phyloP scores from a whole-genome alignment of 2,888 invertebrate species.

The Campoletis raptor region DNA sequence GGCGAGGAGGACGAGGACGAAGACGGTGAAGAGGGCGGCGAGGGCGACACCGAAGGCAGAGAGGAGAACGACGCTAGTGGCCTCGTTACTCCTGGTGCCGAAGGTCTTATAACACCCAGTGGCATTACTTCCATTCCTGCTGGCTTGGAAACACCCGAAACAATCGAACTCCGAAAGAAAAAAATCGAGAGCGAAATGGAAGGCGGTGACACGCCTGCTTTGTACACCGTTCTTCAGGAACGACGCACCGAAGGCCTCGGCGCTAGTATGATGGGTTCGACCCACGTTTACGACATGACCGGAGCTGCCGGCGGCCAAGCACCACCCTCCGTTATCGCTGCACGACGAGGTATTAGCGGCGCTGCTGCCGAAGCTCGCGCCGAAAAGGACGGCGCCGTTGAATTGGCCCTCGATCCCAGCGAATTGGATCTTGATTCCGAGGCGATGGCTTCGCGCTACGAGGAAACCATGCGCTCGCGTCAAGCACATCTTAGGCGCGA shows the following conservation, averaged over 20 bases:
- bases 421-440: slow-evolving; percentile 98
- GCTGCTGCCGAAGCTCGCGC: slow-evolving; percentile 80
- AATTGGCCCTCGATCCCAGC: slow-evolving; percentile 98
- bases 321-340: slow-evolving; percentile 86
- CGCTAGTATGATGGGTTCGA: slow-evolving; percentile 98
- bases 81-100: slow-evolving; percentile 94
- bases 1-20: slow-evolving; percentile 87
- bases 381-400: slow-evolving; percentile 90
- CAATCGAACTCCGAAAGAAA: slow-evolving; percentile 98
- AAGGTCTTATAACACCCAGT: slow-evolving; percentile 97
- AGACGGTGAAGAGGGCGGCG: slow-evolving; percentile 87
- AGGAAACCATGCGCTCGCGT: slow-evolving; percentile 97
- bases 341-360: slow-evolving; percentile 83
- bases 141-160: slow-evolving; percentile 99
- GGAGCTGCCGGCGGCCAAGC: slow-evolving; percentile 87
- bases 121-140: slow-evolving; percentile 96
- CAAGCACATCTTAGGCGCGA: slow-evolving; percentile 95
- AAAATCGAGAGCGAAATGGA: slow-evolving; percentile 98
- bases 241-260: slow-evolving; percentile 95
- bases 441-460: slow-evolving; percentile 98
- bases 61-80: slow-evolving; percentile 91
- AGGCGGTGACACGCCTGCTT: slow-evolving; percentile 96
- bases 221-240: slow-evolving; percentile 98
- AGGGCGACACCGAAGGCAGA: slow-evolving; percentile 86
- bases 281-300: slow-evolving; percentile 98